phyloP scores from a whole-genome alignment of 1,140 invertebrate species.

The Aradophagus sp. region DNA sequence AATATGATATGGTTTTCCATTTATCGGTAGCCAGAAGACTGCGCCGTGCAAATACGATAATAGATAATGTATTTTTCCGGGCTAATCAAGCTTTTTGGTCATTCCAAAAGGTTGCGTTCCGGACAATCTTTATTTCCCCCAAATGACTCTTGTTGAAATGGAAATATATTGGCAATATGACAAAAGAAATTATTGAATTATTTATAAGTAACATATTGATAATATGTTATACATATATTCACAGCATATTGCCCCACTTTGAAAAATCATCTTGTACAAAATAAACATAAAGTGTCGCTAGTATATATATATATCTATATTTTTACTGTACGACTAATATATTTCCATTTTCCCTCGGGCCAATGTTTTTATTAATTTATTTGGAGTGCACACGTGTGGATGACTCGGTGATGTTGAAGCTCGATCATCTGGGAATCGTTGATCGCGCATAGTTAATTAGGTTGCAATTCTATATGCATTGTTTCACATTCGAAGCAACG shows the following conservation, averaged over 20 bases:
- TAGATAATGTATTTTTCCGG: conserved; percentile 39
- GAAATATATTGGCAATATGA: no score
- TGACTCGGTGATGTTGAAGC: conserved; percentile 17
- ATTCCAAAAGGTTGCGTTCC: neutral
- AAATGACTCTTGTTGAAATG: no score
- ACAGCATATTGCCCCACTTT: no score
- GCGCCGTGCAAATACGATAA: conserved; percentile 59
- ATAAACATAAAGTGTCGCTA: no score
- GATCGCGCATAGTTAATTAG: conserved; percentile 4
- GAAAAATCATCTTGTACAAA: no score
- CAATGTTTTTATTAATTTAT: conserved; percentile 42
- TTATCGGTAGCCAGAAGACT: conserved; percentile 54
- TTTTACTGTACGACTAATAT: no score
- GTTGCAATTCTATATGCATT: conserved; percentile 25
- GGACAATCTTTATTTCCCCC: no score
- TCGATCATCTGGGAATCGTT: neutral
- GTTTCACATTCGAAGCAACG: conserved; percentile 21
- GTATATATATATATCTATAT: no score
- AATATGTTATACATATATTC: no score
- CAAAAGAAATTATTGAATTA: no score
- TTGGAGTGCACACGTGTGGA: conserved; percentile 39
- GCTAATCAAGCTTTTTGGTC: neutral
- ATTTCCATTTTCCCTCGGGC: conserved; percentile 7
- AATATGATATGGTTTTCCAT: conserved; percentile 63
- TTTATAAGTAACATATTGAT: no score